Conservation (phyloP, 2,113 vertebrate species). For the pig (Sus scrofa) region DNA sequence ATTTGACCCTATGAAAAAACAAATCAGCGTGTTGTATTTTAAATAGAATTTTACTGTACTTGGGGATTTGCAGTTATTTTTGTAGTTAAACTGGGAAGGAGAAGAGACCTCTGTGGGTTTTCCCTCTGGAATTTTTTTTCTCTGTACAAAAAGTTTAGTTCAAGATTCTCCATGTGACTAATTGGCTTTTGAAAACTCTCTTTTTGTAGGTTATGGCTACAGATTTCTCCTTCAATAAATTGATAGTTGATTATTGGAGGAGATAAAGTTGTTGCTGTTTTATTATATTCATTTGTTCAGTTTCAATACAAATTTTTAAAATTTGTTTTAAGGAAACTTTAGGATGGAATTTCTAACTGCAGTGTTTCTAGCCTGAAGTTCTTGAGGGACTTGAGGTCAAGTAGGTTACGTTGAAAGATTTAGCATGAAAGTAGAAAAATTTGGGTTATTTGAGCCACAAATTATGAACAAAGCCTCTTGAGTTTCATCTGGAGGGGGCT, state of each 20-base stretch:
- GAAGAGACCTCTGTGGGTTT: neutral
- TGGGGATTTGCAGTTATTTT: slow-evolving; percentile 1
- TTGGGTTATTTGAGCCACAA: neutral
- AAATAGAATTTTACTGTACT: slow-evolving; percentile 37
- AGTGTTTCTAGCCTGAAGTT: neutral
- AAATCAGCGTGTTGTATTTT: slow-evolving; percentile 3
- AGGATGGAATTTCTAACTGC: neutral
- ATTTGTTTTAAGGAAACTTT: neutral
- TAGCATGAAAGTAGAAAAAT: neutral
- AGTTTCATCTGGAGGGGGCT: neutral
- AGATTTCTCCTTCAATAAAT: neutral
- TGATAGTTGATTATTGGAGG: neutral
- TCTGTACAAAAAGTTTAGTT: neutral
- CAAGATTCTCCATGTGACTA: neutral
- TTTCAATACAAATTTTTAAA: neutral
- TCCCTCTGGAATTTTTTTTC: neutral
- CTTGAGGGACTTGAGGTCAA: neutral
- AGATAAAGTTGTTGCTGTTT: neutral
- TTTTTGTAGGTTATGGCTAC: neutral
- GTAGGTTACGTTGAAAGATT: neutral
- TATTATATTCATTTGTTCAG: neutral
- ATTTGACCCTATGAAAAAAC: neutral
- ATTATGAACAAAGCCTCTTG: neutral
- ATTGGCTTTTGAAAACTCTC: slow-evolving; percentile 17
- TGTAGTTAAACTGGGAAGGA: neutral